Evolutionary conservation across 2,113 vertebrate species (phyloP), one percentile per base, ranked within the genome.

Genomic region (Hippocampus mohnikei): DNA sequence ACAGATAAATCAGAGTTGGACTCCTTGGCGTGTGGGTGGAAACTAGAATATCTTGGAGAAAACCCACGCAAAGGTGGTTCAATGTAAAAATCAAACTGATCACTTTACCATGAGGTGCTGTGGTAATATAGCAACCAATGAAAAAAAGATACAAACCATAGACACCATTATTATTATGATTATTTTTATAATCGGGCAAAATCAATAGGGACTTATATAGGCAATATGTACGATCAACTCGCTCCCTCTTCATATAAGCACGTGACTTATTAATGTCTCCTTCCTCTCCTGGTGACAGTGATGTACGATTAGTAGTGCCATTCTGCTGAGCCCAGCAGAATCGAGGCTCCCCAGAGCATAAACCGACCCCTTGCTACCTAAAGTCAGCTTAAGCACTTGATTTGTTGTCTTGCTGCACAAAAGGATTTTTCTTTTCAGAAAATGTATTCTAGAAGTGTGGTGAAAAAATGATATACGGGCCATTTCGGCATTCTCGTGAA

Each of bases 271-370:
- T 25, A 87, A 90, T 87, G 76, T 58, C 77, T 66, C 29, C 67
- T 71, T 74, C 67, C 69, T 21, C 70, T 70, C 60, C 33, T 2
- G 6, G 33, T 81, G 84, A 82, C 84, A 88, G 70, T 86, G 85
- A 88, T 85, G 69, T 73, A 85, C 75, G 82, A 79, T 72, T 73
- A 42, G 71, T 73, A 75, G 71, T 79, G 72, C 70, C 50, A 65
- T 67, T 69, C 61, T 81, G 74, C 90, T 81, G 73, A 80, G 81
- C 72, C 82, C 75, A 72, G 79, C 70, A 23, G 77, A 78, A 78
- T 68, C 67, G 16, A n/a, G 50, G 52, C 73, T 68, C 72, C 66
- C 70, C n/a, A 3, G 53, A 66, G 11, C 78, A 89, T 85, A 82
- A 78, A 86, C 87, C 84, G 81, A 67, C 5, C 46, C 69, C 46